A percentile compares a stretch with the other conserved stretches of the same genome.
These are phyloP conservation scores for Garra rufa DNA, from an alignment of 2,113 vertebrate genomes.

Conservation along the genomic window DNA sequence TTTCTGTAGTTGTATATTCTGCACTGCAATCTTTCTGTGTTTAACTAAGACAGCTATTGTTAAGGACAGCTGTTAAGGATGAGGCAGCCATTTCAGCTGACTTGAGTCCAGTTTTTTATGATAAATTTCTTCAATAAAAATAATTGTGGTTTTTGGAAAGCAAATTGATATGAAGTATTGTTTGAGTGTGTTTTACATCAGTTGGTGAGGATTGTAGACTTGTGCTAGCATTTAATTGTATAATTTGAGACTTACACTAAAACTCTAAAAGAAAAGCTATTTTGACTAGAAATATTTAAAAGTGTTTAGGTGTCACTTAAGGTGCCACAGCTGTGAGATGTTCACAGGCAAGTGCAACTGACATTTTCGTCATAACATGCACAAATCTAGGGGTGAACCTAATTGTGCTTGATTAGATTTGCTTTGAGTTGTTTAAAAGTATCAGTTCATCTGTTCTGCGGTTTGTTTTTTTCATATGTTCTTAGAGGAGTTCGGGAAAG, in stretches of 20 bases:
- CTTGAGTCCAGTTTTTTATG: neutral
- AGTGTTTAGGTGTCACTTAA: neutral
- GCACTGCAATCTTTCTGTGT: constrained; percentile 13
- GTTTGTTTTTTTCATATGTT: constrained; percentile 20
- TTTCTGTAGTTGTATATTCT: constrained; percentile 22
- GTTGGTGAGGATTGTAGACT: neutral
- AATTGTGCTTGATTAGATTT: constrained; percentile 12
- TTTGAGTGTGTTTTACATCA: neutral
- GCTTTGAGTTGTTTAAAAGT: neutral
- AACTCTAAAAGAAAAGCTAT: neutral
- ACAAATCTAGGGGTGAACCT: neutral
- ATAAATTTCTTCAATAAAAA: constrained; percentile 4
- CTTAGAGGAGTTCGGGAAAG: neutral
- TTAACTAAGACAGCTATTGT: constrained; percentile 43
- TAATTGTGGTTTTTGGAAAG: constrained; percentile 8
- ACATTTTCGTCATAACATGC: neutral
- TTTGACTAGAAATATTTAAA: no score
- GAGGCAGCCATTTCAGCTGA: neutral
- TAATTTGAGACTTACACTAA: neutral
- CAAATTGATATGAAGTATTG: neutral
- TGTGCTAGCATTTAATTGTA: neutral
- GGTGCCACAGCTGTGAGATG: neutral
- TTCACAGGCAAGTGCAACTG: neutral
- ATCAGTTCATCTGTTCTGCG: constrained; percentile 12
- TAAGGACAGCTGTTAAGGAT: constrained; percentile 28